Percentiles rank a stretch among this genome's conserved stretches.
phyloP scores from a whole-genome alignment of 1,140 invertebrate species.

The Aphelenchoides fujianensis region DNA sequence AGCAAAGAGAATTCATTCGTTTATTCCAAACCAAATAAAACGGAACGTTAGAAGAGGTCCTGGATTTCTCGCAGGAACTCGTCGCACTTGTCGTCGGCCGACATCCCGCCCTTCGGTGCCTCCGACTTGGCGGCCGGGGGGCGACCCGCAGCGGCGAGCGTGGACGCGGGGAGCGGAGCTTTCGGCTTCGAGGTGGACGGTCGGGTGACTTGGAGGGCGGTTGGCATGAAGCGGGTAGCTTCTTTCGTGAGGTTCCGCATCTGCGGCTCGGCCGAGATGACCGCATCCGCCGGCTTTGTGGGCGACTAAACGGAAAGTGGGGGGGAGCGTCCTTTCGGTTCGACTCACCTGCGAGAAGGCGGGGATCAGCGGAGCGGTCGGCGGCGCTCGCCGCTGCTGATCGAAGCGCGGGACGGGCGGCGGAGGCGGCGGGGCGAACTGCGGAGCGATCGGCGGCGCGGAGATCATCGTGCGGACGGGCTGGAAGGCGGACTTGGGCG shows the following conservation, averaged over 20 bases:
- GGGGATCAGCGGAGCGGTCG: not conserved
- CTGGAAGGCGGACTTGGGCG: conserved; percentile 14
- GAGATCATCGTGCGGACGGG: conserved; percentile 19
- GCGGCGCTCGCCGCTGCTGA: not conserved
- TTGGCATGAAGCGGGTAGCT: conserved; percentile 65
- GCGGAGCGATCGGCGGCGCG: conserved; percentile 10
- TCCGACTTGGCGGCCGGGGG: conserved; percentile 14
- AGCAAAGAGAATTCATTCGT: not conserved
- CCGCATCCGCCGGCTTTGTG: conserved; percentile 37
- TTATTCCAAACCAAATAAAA: conserved; percentile 10
- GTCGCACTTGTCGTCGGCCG: conserved; percentile 65
- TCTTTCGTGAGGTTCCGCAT: conserved; percentile 64
- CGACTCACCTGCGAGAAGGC: not conserved
- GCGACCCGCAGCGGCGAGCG: not conserved
- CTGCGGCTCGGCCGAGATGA: conserved; percentile 65
- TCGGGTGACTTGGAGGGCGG: conserved; percentile 63
- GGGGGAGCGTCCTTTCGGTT: not conserved
- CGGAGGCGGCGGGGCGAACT: conserved; percentile 15
- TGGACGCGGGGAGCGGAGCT: conserved; percentile 16
- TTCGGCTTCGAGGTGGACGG: conserved; percentile 59
- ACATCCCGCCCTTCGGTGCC: conserved; percentile 52
- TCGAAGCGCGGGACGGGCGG: conserved; percentile 3
- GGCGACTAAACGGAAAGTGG: too few relatives aligned
- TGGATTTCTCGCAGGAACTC: conserved; percentile 66
- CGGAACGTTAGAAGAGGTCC: conserved; percentile 56